These are phyloP conservation scores for Pseudorhombus dupliciocellatus DNA, from an alignment of 2,113 vertebrate genomes.

Conservation along the genomic window DNA sequence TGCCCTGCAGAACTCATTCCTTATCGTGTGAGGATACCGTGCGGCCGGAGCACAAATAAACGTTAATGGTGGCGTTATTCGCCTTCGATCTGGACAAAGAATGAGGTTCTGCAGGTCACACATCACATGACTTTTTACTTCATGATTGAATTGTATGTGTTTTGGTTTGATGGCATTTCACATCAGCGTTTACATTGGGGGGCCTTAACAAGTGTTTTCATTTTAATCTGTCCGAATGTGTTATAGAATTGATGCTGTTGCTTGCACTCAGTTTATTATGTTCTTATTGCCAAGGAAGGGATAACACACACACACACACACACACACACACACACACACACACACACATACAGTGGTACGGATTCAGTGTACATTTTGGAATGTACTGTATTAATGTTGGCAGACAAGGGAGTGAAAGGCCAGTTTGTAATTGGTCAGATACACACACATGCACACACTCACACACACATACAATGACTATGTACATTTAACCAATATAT, in stretches of 20 bases:
- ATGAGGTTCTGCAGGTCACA: slow-evolving; percentile 25
- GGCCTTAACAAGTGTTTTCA: slow-evolving; percentile 60
- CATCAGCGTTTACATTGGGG: slow-evolving; percentile 73
- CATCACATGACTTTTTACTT: slow-evolving; percentile 34
- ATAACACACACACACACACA: slow-evolving; percentile 53
- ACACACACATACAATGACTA: slow-evolving; percentile 40
- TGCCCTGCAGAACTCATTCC: slow-evolving; percentile 7
- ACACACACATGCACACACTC: slow-evolving; percentile 22
- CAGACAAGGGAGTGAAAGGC: slow-evolving; percentile 62
- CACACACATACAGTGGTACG: slow-evolving; percentile 42
- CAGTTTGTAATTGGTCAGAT: slow-evolving; percentile 66
- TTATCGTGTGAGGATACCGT: background rate
- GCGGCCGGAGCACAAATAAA: background rate
- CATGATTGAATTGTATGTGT: slow-evolving; percentile 34
- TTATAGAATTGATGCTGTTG: slow-evolving; percentile 58
- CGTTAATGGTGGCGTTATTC: background rate
- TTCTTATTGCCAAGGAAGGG: slow-evolving; percentile 76
- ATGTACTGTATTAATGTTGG: slow-evolving; percentile 68
- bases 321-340: slow-evolving; percentile 37
- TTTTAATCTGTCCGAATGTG: slow-evolving; percentile 59
- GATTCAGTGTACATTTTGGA: slow-evolving; percentile 62
- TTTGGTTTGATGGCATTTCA: slow-evolving; percentile 65
- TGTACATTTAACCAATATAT: slow-evolving; percentile 76
- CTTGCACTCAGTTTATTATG: slow-evolving; percentile 76
- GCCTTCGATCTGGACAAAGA: no score